Conservation (phyloP, 1,140 invertebrate species). For the Oedothorax gibbosus region DNA sequence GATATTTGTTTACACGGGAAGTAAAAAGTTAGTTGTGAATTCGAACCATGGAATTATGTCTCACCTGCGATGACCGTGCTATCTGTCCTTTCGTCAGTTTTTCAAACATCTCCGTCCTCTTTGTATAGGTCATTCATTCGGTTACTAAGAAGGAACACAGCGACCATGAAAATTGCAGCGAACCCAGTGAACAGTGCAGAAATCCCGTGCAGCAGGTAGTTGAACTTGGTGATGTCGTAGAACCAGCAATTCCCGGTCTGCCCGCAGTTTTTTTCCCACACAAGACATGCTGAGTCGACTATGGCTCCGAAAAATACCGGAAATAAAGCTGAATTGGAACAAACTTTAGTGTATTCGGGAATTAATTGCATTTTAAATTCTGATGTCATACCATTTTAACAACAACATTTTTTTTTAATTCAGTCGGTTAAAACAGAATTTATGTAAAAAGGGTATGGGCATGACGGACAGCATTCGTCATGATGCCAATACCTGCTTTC, state of each 20-base stretch:
- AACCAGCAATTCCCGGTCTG: constrained; percentile 67
- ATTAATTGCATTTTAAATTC: too few relatives aligned
- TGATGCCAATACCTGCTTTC: too few relatives aligned
- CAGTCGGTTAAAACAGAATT: too few relatives aligned
- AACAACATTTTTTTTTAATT: too few relatives aligned
- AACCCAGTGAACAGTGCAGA: constrained; percentile 58
- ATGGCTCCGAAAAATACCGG: constrained; percentile 66
- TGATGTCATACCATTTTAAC: too few relatives aligned
- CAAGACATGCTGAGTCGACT: constrained; percentile 65
- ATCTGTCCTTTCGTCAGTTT: not conserved
- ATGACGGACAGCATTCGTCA: too few relatives aligned
- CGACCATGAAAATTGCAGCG: constrained; percentile 46
- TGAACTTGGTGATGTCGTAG: constrained; percentile 66
- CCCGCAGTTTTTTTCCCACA: constrained; percentile 66
- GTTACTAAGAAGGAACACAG: constrained; percentile 25
- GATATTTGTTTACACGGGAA: too few relatives aligned
- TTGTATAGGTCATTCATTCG: constrained; percentile 58
- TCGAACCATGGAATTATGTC: too few relatives aligned
- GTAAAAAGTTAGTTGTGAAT: too few relatives aligned
- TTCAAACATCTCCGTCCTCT: constrained; percentile 50
- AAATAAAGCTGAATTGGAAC: constrained; percentile 64
- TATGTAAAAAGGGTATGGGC: too few relatives aligned
- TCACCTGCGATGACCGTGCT: too few relatives aligned
- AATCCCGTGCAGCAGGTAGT: constrained; percentile 61
- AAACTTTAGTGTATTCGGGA: too few relatives aligned